These are phyloP conservation scores for Chauna torquata DNA, from an alignment of 2,113 vertebrate species.

Conservation along the genomic window DNA sequence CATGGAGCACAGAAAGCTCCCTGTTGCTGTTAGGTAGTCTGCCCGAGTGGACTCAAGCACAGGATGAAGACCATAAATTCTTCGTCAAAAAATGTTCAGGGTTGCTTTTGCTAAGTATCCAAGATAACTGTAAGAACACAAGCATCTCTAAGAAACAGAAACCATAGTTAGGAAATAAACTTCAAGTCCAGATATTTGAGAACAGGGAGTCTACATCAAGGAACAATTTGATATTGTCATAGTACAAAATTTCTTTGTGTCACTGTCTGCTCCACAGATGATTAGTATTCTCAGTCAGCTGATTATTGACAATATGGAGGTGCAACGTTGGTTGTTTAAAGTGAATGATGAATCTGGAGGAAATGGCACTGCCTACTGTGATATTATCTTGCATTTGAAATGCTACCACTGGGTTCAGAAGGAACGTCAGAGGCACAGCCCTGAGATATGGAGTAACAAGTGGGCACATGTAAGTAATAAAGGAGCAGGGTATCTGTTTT, in stretches of 20 bases:
- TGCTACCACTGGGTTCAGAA: constrained; percentile 76
- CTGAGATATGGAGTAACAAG: constrained; percentile 70
- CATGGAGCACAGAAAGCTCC: background rate
- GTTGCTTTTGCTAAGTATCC: fast-evolving
- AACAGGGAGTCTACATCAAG: background rate
- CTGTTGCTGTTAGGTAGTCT: background rate
- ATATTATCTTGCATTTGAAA: constrained; percentile 73
- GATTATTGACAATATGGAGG: constrained; percentile 76
- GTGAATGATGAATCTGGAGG: constrained; percentile 77
- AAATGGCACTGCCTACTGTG: constrained; percentile 84
- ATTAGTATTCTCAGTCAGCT: constrained; percentile 78
- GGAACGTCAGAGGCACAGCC: constrained; percentile 51
- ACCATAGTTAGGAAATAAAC: fast-evolving
- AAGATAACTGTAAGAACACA: background rate
- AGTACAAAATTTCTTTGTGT: background rate
- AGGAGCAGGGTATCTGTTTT: fast-evolving
- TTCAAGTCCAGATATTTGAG: background rate
- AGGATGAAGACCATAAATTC: background rate
- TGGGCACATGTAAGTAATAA: constrained; percentile 80
- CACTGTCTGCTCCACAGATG: constrained; percentile 71
- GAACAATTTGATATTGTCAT: too few relatives aligned
- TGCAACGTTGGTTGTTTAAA: constrained; percentile 89
- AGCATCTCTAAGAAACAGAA: background rate
- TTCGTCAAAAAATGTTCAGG: background rate
- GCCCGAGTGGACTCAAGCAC: background rate